A percentile compares a stretch with the other conserved stretches of the same genome.
These are phyloP conservation scores for Silurus lanzhouensis DNA, from an alignment of 2,797 vertebrate genomes.

Conservation along the genomic window DNA sequence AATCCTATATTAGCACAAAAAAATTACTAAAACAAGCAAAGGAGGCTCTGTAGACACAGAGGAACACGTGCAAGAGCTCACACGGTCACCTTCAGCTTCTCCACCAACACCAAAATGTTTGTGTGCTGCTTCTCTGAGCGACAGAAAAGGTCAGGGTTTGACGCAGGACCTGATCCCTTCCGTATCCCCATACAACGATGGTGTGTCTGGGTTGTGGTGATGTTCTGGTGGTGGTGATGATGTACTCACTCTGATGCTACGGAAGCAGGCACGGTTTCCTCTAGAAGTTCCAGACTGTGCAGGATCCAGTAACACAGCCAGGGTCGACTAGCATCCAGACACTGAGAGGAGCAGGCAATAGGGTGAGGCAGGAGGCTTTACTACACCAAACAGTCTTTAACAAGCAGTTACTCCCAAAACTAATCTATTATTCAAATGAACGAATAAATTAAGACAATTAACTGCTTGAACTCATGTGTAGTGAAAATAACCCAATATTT, in stretches of 20 bases:
- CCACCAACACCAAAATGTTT: neutral
- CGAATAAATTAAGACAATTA: neutral
- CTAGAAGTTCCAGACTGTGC: conserved; percentile 91
- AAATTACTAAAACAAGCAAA: neutral
- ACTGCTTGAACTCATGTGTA: neutral
- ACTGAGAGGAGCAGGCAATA: conserved; percentile 70
- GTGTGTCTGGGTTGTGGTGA: neutral
- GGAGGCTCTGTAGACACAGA: conserved; percentile 2
- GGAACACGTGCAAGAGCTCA: neutral
- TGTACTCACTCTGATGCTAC: conserved; percentile 88
- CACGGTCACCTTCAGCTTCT: neutral
- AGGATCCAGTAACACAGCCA: conserved; percentile 80
- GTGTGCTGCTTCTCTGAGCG: neutral
- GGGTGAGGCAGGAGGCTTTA: conserved; percentile 32
- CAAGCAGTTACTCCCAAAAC: neutral
- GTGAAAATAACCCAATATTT: neutral
- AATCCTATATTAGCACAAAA: neutral
- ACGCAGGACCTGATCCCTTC: neutral
- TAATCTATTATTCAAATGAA: neutral
- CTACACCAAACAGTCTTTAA: neutral
- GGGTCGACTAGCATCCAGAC: conserved; percentile 83
- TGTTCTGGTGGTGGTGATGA: neutral
- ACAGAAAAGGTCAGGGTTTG: conserved; percentile 6
- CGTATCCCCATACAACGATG: neutral
- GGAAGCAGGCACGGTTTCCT: conserved; percentile 84